Conservation (phyloP, 2,797 vertebrate species). For the Mus spretus region DNA sequence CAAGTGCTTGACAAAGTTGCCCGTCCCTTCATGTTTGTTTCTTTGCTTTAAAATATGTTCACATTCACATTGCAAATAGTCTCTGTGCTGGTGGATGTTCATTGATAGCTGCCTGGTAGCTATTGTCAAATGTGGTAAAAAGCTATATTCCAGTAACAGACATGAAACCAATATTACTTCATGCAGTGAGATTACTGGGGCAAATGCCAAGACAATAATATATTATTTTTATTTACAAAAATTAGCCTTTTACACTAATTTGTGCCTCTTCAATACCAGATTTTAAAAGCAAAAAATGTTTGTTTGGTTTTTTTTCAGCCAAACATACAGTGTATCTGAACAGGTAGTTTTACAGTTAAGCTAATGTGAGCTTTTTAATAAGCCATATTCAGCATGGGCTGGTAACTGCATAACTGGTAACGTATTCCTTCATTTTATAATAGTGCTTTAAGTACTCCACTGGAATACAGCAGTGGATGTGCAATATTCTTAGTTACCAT, state of each 20-base stretch:
- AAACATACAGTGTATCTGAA: not conserved
- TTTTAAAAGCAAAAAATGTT: conserved; percentile 44
- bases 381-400: conserved; percentile 50
- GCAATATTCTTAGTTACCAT: conserved; percentile 85
- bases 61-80: not conserved
- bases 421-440: conserved; percentile 75
- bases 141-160: not conserved
- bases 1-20: not conserved
- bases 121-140: conserved; percentile 4
- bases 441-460: conserved; percentile 77
- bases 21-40: not conserved
- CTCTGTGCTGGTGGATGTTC: not conserved
- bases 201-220: not conserved
- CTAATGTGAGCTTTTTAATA: conserved; percentile 71
- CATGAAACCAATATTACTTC: conserved; percentile 41
- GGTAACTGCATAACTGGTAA: conserved; percentile 66
- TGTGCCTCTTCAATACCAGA: not conserved
- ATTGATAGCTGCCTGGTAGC: not conserved
- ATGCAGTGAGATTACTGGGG: conserved; percentile 21
- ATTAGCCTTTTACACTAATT: not conserved
- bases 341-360: conserved; percentile 65
- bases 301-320: not conserved
- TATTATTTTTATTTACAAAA: conserved; percentile 49
- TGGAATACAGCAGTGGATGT: conserved; percentile 68
- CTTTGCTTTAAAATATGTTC: not conserved